These are phyloP conservation scores for Mastigias papua DNA, from an alignment of 30 jellyfish, hydroid and myxozoan genomes.

Conservation along the genomic window DNA sequence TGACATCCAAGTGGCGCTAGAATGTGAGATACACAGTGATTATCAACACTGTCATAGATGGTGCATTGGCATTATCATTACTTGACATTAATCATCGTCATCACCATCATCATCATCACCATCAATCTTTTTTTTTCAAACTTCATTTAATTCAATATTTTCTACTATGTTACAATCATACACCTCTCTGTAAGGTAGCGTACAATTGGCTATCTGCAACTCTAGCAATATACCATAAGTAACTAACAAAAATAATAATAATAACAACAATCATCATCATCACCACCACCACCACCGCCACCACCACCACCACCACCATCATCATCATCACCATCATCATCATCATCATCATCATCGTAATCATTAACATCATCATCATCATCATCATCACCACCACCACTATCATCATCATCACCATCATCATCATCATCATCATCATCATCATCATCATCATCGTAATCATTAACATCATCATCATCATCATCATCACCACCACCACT, in stretches of 20 bases:
- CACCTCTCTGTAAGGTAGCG: no score
- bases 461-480: conserved; percentile 5
- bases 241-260: no score
- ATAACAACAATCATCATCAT: no score
- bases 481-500: background rate
- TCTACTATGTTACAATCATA: no score
- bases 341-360: conserved; percentile 3
- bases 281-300: background rate
- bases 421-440: conserved; percentile 8
- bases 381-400: background rate
- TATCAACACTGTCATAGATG: background rate
- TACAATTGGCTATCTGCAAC: no score
- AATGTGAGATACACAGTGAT: no score
- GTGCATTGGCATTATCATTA: conserved; percentile 3
- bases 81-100: background rate
- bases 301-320: background rate
- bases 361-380: conserved; percentile 5
- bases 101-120: conserved; percentile 7
- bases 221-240: no score
- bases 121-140: no score
- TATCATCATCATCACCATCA: background rate
- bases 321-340: conserved; percentile 18
- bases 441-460: conserved; percentile 2
- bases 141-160: background rate
- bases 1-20: conserved; percentile 67